Evolutionary conservation across 2,113 vertebrate species (phyloP).

Genomic region (Tympanuchus pallidicinctus): DNA sequence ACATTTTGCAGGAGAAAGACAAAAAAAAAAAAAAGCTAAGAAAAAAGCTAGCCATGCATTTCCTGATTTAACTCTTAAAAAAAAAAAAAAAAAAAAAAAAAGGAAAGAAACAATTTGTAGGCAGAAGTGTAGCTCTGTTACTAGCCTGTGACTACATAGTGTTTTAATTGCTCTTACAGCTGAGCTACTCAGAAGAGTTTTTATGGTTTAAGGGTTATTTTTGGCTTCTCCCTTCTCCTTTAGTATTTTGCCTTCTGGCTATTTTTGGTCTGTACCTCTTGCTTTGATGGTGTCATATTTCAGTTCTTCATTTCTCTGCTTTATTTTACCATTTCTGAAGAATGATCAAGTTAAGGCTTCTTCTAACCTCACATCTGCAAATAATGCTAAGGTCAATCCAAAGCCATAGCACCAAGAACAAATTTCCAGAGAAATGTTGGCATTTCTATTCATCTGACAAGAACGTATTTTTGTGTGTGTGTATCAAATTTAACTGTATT

Average conservation of each 20-base stretch:
- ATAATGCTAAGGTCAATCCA: constrained; percentile 73
- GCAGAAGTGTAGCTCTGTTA: neutral
- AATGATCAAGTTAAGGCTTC: constrained; percentile 66
- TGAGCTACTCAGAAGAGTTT: neutral
- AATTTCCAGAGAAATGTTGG: neutral
- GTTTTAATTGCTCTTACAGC: neutral
- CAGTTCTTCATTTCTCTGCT: constrained; percentile 72
- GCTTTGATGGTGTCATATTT: constrained; percentile 69
- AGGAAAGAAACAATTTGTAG: neutral
- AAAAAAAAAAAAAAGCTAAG: neutral
- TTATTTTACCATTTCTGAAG: constrained; percentile 78
- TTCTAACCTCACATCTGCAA: constrained; percentile 69
- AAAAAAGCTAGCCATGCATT: neutral
- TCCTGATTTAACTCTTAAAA: neutral
- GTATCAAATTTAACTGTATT: neutral
- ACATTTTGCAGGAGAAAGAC: neutral
- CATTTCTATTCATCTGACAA: constrained; percentile 8
- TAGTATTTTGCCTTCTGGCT: constrained; percentile 48
- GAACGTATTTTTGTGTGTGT: neutral
- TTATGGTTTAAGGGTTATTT: neutral
- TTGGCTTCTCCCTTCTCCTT: neutral
- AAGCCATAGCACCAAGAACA: constrained; percentile 3
- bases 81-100: neutral
- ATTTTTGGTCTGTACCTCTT: constrained; percentile 49
- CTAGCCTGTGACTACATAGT: neutral